These are phyloP conservation scores for Clarias platycephalus DNA, from an alignment of 2,797 vertebrate species.

Conservation along the genomic window DNA sequence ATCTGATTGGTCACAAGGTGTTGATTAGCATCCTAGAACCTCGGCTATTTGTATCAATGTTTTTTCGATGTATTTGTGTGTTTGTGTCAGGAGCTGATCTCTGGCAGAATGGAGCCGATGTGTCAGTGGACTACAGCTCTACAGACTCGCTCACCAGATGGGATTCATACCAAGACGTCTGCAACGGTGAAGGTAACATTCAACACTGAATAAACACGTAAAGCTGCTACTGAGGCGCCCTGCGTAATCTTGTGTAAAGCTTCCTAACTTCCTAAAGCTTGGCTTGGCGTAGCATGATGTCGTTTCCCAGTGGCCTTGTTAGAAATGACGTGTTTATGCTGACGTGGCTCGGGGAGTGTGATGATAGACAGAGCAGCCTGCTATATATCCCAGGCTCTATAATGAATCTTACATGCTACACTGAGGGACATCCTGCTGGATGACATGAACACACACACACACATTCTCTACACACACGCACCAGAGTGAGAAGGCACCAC, in stretches of 20 bases:
- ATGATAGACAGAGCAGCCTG: background rate
- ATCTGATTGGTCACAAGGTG: background rate
- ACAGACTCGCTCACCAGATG: constrained; percentile 87
- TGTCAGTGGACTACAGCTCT: constrained; percentile 87
- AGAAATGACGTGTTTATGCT: background rate
- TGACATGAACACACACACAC: constrained; percentile 46
- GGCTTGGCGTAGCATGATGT: constrained; percentile 1
- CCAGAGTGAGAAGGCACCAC: background rate
- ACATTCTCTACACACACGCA: constrained; percentile 16
- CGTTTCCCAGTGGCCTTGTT: background rate
- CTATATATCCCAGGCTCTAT: background rate
- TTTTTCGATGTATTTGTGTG: background rate
- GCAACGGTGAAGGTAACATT: constrained; percentile 82
- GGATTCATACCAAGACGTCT: constrained; percentile 92
- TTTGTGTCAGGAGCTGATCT: constrained; percentile 69
- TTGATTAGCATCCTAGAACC: background rate
- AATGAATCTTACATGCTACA: constrained; percentile 14
- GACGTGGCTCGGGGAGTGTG: background rate
- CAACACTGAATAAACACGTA: constrained; percentile 9
- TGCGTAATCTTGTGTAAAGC: background rate
- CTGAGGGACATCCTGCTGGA: constrained; percentile 38
- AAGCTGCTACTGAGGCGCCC: background rate
- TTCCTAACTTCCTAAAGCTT: background rate
- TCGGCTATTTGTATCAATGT: background rate
- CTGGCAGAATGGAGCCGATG: constrained; percentile 79